Base-by-base conservation (phyloP, 2,113 vertebrate genomes). In the Protomyctophum bolini region DNA sequence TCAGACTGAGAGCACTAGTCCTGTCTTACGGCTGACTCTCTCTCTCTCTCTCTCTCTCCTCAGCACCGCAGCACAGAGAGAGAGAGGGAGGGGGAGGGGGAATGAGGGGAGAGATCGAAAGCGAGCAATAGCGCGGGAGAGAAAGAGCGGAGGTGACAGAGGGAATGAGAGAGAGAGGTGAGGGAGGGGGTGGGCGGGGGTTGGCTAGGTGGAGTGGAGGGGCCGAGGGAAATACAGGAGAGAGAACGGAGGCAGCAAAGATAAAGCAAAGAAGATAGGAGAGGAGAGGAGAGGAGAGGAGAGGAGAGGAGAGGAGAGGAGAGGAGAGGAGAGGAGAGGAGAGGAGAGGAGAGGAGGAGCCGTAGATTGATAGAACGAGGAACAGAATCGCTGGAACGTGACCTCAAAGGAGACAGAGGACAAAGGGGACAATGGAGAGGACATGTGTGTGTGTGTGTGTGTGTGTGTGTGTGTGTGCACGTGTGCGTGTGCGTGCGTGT, bases 31-130 rank as follows among this genome's bases (percentile, higher is more conserved):
- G 41, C 87, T 2, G 65, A 0, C 66, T 7, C 83, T 14, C 83
- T 21, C 76, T 6, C 46, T 91, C 90, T 89, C 90, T 91, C 46
- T n/a, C 61, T 15, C 73, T 66, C 70, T 28, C 48, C 52, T 54
- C 12, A 88, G 91, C 92, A 93, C 91, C 91, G 70, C 86, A 92
- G 92, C 85, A 90, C 81, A 84, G 89, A 91, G 91, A 88, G 87
- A 89, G 72, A 70, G 72, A 45, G 87, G 90, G 89, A 70, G 87
- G 10, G n/a, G 10, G 45, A 6, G 8, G 50, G 50, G 8, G 8
- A 6, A 51, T 2, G 11, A 12, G 11, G 8, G 11, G 50, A 51
- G 50, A 51, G 50, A 6, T 2, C 8, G 50, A 51, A 51, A 8
- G 50, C 8, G 7, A 51, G 50, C 8, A 6, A 12, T 51, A 10